These are phyloP conservation scores for Xenops minutus DNA, from an alignment of 2,797 vertebrate genomes.

Conservation along the genomic window DNA sequence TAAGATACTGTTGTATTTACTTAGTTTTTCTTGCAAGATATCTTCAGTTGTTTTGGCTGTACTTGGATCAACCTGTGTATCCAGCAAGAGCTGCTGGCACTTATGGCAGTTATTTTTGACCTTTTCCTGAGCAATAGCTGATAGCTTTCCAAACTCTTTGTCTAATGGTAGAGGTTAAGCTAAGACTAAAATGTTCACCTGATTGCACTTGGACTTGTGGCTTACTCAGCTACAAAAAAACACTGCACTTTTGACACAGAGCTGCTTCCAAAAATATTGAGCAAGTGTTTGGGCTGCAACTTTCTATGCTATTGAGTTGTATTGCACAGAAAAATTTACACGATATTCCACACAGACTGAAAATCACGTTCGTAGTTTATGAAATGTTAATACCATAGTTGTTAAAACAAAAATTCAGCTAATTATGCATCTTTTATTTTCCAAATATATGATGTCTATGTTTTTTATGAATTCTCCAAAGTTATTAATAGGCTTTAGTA, in stretches of 20 bases:
- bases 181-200: conserved; percentile 28
- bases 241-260: neutral
- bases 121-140: conserved; percentile 33
- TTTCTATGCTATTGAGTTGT: conserved; percentile 26
- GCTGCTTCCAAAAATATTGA: neutral
- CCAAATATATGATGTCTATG: neutral
- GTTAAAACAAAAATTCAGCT: conserved; percentile 14
- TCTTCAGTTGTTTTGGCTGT: neutral
- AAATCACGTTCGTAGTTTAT: conserved; percentile 50
- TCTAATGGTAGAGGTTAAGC: conserved; percentile 11
- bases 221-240: neutral
- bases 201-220: conserved; percentile 10
- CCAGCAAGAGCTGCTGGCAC: neutral
- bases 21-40: neutral
- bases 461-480: neutral
- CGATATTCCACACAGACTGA: conserved; percentile 25
- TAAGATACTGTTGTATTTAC: neutral
- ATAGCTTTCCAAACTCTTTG: conserved; percentile 11
- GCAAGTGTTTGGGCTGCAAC: conserved; percentile 16
- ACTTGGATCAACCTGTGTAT: neutral
- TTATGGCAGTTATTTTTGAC: conserved; percentile 9
- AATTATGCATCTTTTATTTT: conserved; percentile 30
- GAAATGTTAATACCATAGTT: conserved; percentile 57
- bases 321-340: conserved; percentile 11
- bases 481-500: conserved; percentile 9